Base-by-base conservation (phyloP, 2,113 vertebrate genomes). In the Podocnemis expansa region DNA sequence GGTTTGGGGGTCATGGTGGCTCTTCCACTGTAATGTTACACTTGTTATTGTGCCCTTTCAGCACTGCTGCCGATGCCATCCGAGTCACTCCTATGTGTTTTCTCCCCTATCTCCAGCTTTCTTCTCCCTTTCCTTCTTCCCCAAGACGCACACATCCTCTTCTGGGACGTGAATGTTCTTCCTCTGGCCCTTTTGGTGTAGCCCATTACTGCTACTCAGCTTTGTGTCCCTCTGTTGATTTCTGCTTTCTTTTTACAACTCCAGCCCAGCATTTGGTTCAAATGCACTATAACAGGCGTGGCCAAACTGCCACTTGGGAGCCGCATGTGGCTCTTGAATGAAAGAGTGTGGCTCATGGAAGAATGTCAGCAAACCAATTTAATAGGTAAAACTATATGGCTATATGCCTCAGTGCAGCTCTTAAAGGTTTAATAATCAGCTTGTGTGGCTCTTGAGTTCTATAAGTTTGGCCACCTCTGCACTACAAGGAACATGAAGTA, bases 221-320 rank as follows among this genome's bases (percentile, higher is more conserved):
- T 27, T 25, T 43, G 82, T 93, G 90, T 70, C 94, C 91, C 96
- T 88, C 88, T 78, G 82, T 47, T 45, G 5, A 0, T 24, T 89
- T 82, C 80, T 80, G 27, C 63, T 94, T 97, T 96, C 95, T 90
- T 96, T 43, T 94, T 75, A 80, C 87, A 88, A 88, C 85, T 92
- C 89, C 81, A 55, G 84, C 84, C 90, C 80, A 87, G n/a, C 93
- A 82, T 1, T 85, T 91, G 91, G 67, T 90, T 95, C 67, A 70
- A 38, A 70, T 88, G 67, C 2, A 51, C 84, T 82, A 51, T 78
- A 87, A n/a, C n/a, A n/a, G n/a, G n/a, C n/a, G n/a, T n/a, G n/a
- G n/a, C n/a, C n/a, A n/a, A n/a, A n/a, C n/a, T n/a, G n/a, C n/a
- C n/a, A n/a, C n/a, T n/a, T n/a, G n/a, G n/a, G n/a, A n/a, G n/a